Evolutionary conservation across 2,113 vertebrate species (phyloP).

Genomic region (Geococcyx californianus): DNA sequence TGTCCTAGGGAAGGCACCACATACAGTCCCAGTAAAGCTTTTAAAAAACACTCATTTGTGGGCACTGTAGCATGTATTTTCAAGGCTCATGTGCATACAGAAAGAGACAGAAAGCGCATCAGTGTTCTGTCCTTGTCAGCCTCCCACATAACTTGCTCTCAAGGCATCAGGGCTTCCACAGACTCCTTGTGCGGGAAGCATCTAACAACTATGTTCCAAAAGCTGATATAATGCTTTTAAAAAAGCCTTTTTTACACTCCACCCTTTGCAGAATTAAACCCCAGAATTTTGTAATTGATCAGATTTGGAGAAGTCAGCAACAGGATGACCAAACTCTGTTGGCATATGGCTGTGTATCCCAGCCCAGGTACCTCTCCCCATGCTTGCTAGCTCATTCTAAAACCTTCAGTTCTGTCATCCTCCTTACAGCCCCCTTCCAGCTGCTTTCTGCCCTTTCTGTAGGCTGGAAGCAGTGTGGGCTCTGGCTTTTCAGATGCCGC

Average conservation of each 20-base stretch:
- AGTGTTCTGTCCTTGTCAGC: not conserved
- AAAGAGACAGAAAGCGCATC: not conserved
- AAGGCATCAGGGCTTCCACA: not conserved
- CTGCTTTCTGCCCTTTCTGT: not conserved
- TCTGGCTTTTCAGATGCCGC: not conserved
- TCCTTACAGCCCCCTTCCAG: not conserved
- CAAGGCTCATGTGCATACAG: not conserved
- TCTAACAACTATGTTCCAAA: not conserved
- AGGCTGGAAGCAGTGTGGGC: accelerated
- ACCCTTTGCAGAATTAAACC: not conserved
- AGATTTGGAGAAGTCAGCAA: not conserved
- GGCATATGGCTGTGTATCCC: not conserved
- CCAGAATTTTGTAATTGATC: not conserved
- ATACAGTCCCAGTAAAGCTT: not conserved
- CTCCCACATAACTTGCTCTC: not conserved
- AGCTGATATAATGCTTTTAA: not conserved
- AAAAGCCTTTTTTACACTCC: not conserved
- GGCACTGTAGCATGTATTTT: not conserved
- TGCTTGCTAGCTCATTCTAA: accelerated
- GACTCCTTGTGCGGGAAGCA: not conserved
- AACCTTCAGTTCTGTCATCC: accelerated
- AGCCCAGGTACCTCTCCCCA: not conserved
- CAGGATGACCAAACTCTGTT: not conserved
- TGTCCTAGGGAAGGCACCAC: not conserved
- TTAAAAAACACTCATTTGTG: not conserved